Percentiles rank a stretch among this genome's conserved stretches.
These are phyloP conservation scores for Ophiothrix spiculata DNA, from an alignment of 35 echinoderm and acorn worm genomes.

Conservation along the genomic window DNA sequence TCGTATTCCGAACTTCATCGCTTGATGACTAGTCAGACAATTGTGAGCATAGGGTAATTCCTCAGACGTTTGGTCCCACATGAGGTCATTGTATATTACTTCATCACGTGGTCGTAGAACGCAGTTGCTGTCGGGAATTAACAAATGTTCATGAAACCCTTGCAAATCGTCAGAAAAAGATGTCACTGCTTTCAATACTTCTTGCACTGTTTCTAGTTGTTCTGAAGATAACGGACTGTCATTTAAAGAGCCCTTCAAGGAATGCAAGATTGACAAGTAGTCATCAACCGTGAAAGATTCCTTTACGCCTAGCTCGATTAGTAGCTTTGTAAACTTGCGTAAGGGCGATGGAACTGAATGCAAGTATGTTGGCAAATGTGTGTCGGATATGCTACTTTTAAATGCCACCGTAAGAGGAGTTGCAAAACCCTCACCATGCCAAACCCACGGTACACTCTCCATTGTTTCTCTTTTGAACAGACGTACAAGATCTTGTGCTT, in stretches of 20 bases:
- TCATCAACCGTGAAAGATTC: slow-evolving; percentile 23
- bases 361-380: slow-evolving; percentile 12
- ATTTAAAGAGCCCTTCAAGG: neutral
- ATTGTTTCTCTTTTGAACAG: neutral
- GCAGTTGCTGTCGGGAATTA: neutral
- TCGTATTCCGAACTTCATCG: neutral
- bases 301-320: slow-evolving; percentile 33
- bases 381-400: neutral
- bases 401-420: neutral
- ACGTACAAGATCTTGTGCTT: no score
- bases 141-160: neutral
- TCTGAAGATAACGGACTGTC: neutral
- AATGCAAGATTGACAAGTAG: neutral
- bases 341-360: slow-evolving; percentile 19
- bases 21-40: neutral
- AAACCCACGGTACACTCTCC: neutral
- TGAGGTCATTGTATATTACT: slow-evolving; percentile 13
- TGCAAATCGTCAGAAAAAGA: neutral
- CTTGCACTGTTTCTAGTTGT: neutral
- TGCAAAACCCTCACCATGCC: slow-evolving; percentile 17
- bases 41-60: neutral
- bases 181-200: neutral
- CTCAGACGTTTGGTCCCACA: neutral
- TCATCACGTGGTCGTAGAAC: neutral
- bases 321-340: slow-evolving; percentile 15